Conservation (phyloP, 2,113 vertebrate genomes). For the Mobula birostris region DNA sequence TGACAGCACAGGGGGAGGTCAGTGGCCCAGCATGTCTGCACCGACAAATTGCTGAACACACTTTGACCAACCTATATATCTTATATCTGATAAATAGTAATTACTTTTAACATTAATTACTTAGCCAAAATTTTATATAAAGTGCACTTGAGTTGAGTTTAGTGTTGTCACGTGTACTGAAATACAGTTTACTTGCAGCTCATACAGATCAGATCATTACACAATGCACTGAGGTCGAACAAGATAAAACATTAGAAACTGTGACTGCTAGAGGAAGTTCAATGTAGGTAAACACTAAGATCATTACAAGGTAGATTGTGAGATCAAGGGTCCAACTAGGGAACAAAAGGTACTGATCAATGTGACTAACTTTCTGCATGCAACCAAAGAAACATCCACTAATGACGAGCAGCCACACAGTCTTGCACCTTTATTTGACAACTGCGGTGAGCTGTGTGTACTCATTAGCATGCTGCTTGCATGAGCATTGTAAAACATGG, state of each 20-base stretch:
- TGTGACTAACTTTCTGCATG: neutral
- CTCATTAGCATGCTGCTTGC: neutral
- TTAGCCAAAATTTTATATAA: neutral
- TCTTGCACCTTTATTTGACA: neutral
- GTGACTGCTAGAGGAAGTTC: too few species aligned
- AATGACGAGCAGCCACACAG: neutral
- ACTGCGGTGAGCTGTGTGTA: neutral
- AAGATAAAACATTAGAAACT: too few species aligned
- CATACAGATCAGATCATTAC: too few species aligned
- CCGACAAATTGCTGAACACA: neutral
- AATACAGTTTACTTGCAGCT: too few species aligned
- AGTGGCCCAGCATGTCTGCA: too few species aligned
- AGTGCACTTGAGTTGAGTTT: neutral
- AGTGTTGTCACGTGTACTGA: neutral
- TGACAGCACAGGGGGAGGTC: neutral
- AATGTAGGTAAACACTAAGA: too few species aligned
- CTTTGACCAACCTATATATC: neutral
- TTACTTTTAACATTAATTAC: neutral
- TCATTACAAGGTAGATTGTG: too few species aligned
- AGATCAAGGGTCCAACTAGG: too few species aligned
- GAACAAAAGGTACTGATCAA: neutral
- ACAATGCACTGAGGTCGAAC: too few species aligned
- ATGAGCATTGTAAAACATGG: neutral
- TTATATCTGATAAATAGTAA: neutral
- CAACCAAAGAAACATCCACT: neutral